Evolutionary conservation across 2,113 vertebrate species (phyloP).

Genomic region (Ranitomeya imitator): DNA sequence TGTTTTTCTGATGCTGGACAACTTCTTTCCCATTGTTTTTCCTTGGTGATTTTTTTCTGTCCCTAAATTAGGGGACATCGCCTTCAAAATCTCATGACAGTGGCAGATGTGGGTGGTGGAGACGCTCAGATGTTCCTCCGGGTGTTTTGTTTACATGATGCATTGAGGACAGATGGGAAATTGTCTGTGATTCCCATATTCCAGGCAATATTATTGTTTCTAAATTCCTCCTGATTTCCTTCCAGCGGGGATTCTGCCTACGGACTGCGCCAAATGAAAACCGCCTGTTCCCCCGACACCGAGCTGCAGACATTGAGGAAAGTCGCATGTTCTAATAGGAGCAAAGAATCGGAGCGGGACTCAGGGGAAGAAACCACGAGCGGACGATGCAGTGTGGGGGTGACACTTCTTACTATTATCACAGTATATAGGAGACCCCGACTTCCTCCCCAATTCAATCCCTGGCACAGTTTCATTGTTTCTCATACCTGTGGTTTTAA

Average conservation of each 20-base stretch:
- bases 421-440: no score
- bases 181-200: not conserved
- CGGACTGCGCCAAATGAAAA: conserved; percentile 12
- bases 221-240: conserved; percentile 2
- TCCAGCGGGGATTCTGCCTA: conserved; percentile 8
- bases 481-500: no score
- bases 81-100: not conserved
- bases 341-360: not conserved
- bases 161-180: not conserved
- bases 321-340: not conserved
- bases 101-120: not conserved
- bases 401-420: no score
- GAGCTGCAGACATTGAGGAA: not conserved
- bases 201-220: conserved; percentile 15
- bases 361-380: not conserved
- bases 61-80: not conserved
- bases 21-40: no score
- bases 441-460: no score
- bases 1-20: no score
- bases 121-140: not conserved
- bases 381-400: not conserved
- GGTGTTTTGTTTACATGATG: conserved; percentile 3
- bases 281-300: not conserved
- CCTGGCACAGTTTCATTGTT: no score
- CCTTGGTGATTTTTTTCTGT: no score